Evolutionary conservation across 2,113 vertebrate genomes (phyloP), one percentile per base, ranked within the genome.

Genomic region (Gallinago undulata): DNA sequence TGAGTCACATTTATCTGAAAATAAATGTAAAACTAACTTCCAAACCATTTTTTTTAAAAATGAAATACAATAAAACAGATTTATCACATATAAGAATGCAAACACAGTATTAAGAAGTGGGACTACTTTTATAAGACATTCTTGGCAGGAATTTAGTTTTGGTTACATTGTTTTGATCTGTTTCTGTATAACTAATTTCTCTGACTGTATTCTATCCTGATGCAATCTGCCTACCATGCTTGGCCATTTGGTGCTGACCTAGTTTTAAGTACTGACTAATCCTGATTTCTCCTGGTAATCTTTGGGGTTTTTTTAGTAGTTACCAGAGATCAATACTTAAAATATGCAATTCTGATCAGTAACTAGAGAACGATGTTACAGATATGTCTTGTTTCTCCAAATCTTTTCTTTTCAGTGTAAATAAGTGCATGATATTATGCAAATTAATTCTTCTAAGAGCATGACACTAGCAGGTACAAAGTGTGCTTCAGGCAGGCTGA

Each of bases 401-500:
- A 4, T 7, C 7, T 87, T 87, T 88, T 51, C 68, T 87, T 92
- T 55, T 60, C 7, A 6, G 23, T 60, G 21, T 55, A 84, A 92
- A 55, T 35, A 94, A 90, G 48, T 31, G 24, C 6, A 3, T 28
- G 53, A 39, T 68, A 50, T 53, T 70, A 96, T 89, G 92, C 63
- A 96, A 94, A 95, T 84, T 86, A 45, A 37, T 68, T 96, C 64
- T 77, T 80, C 50, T 85, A 76, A 67, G 50, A 83, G 68, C 33
- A 51, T 82, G 75, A 94, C 89, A 94, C 56, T 45, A 73, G 70
- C 62, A 95, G 87, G 82, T 94, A 96, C 84, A 94, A 87, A 94
- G 83, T n/a, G 63, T 89, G 88, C 86, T 94, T 77, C 92, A 94
- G 96, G 90, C 89, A 85, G 68, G 84, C 57, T 89, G 93, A 96